These are phyloP conservation scores for Stomatorhinus ivindoensis DNA, from an alignment of 2,113 vertebrate species.

Conservation along the genomic window DNA sequence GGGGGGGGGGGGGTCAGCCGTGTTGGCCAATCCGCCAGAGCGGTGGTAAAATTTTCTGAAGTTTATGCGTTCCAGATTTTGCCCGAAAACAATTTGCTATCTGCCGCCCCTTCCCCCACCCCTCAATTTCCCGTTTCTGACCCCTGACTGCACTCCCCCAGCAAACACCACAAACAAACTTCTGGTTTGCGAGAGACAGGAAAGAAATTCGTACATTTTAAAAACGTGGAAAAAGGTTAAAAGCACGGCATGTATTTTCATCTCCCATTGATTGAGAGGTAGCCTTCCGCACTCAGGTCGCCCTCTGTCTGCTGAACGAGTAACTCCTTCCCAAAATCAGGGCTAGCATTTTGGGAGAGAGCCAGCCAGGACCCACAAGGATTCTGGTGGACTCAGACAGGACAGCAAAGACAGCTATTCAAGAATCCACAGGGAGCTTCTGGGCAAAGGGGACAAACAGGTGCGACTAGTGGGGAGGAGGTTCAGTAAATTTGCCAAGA, in stretches of 20 bases:
- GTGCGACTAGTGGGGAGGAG: background rate
- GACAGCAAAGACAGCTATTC: background rate
- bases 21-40: slow-evolving; percentile 61
- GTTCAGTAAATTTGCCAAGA: background rate
- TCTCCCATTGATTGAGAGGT: too few relatives aligned
- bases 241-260: background rate
- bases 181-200: background rate
- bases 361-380: background rate
- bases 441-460: background rate
- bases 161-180: slow-evolving; percentile 12
- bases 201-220: background rate
- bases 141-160: slow-evolving; percentile 17
- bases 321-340: background rate
- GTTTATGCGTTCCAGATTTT: slow-evolving; percentile 88
- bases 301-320: background rate
- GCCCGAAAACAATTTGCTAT: slow-evolving; percentile 39
- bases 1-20: slow-evolving; percentile 52
- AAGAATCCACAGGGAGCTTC: background rate
- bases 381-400: background rate
- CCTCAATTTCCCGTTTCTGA: slow-evolving; percentile 8
- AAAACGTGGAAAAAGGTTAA: background rate
- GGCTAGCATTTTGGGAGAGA: background rate
- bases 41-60: slow-evolving; percentile 59
- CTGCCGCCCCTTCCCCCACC: slow-evolving; percentile 1
- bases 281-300: background rate